Evolutionary conservation across 2,888 invertebrate genomes (phyloP).

Genomic region (Suillia variegata): DNA sequence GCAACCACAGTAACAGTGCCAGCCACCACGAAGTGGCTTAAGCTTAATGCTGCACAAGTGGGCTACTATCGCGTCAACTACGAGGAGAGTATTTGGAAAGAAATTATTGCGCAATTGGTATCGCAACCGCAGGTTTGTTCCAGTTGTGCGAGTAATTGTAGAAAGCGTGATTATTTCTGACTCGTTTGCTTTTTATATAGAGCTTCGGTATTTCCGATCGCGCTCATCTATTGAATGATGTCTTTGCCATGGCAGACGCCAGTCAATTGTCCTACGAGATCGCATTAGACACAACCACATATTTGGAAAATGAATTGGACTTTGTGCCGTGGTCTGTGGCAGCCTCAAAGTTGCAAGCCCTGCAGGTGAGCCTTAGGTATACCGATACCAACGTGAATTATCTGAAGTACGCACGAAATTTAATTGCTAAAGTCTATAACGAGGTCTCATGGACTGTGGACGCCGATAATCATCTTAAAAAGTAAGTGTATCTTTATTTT

Average conservation of each 20-base stretch:
- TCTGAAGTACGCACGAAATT: slow-evolving; percentile 67
- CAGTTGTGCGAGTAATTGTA: background rate
- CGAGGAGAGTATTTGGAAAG: slow-evolving; percentile 68
- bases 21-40: slow-evolving; percentile 69
- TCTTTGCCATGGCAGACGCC: slow-evolving; percentile 78
- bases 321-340: slow-evolving; percentile 80
- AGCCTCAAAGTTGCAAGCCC: slow-evolving; percentile 60
- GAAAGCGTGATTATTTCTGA: background rate
- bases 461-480: slow-evolving; percentile 56
- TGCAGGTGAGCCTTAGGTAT: slow-evolving; percentile 64
- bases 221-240: slow-evolving; percentile 79
- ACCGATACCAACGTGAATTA: slow-evolving; percentile 63
- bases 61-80: slow-evolving; percentile 91
- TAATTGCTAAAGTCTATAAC: slow-evolving; percentile 66
- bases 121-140: slow-evolving; percentile 27
- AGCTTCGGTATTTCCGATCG: slow-evolving; percentile 70
- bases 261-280: slow-evolving; percentile 68
- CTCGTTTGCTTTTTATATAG: slow-evolving; percentile 8
- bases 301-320: slow-evolving; percentile 69
- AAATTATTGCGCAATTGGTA: slow-evolving; percentile 51
- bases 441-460: slow-evolving; percentile 69
- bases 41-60: slow-evolving; percentile 80
- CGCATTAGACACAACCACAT: slow-evolving; percentile 72
- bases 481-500: slow-evolving; percentile 43
- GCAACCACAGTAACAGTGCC: slow-evolving; percentile 51